A percentile compares a stretch with the other conserved stretches of the same genome.
phyloP scores from a whole-genome alignment of 2,113 vertebrate genomes.

The Chaetura pelagica region DNA sequence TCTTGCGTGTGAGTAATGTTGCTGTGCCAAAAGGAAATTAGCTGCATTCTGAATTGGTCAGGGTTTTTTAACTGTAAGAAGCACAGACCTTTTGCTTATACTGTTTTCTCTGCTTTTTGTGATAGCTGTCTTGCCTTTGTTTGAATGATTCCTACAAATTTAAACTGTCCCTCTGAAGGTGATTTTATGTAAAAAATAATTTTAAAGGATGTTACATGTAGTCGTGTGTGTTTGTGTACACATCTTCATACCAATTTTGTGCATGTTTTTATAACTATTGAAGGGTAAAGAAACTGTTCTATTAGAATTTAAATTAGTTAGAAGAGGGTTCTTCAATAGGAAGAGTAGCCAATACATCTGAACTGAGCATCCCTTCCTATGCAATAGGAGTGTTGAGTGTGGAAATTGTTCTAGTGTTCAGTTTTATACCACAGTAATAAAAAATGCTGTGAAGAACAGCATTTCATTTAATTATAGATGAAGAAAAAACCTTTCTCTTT shows the following conservation, averaged over 20 bases:
- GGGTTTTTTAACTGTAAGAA: not conserved
- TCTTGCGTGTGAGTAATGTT: not conserved
- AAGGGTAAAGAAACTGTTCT: not conserved
- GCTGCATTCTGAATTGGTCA: not conserved
- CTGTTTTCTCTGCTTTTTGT: not conserved
- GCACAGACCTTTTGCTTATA: not conserved
- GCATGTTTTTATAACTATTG: not conserved
- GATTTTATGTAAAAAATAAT: not conserved
- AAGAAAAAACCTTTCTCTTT: not conserved
- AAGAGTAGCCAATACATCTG: not conserved
- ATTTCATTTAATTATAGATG: not conserved
- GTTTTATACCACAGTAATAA: not conserved
- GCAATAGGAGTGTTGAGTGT: not conserved
- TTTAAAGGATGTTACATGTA: not conserved
- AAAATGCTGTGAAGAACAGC: not conserved
- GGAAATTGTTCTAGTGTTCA: not conserved
- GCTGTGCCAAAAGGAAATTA: not conserved
- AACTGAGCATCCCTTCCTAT: not conserved
- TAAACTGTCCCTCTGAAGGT: not conserved
- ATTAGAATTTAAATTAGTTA: not conserved
- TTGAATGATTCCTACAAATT: not conserved
- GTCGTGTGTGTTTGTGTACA: not conserved
- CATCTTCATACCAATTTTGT: accelerated
- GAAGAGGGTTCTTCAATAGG: not conserved
- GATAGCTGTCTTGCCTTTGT: not conserved